Conservation (phyloP, 2,797 vertebrate species). For the Rhinichthys osculus region DNA sequence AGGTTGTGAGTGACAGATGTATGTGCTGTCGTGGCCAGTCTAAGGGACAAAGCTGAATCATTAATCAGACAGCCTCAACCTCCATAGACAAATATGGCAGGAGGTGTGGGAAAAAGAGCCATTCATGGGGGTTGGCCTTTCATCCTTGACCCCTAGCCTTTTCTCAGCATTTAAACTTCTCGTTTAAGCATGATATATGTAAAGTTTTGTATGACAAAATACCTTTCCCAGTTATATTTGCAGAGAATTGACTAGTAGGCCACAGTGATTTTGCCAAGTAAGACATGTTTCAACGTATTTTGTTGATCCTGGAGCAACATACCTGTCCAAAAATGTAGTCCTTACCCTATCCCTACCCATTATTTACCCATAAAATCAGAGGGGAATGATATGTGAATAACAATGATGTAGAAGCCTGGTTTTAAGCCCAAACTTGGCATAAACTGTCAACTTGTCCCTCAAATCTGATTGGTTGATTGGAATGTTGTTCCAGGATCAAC, state of each 20-base stretch:
- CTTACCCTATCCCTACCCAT: neutral
- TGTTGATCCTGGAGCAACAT: neutral
- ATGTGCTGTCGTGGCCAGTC: conserved; percentile 68
- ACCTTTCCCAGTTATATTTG: neutral
- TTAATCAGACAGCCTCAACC: conserved; percentile 72
- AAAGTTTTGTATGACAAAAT: neutral
- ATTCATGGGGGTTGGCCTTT: conserved; percentile 11
- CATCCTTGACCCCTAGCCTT: conserved; percentile 15
- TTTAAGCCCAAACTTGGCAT: neutral
- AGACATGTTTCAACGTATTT: neutral
- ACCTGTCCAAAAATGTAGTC: neutral
- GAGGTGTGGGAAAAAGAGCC: conserved; percentile 34
- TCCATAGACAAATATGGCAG: conserved; percentile 45
- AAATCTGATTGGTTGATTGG: neutral
- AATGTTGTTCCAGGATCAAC: neutral
- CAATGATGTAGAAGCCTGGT: neutral
- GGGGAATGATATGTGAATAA: neutral
- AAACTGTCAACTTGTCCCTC: too few species aligned
- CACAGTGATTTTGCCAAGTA: neutral
- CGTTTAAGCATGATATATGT: neutral
- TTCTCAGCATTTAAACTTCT: conserved; percentile 18
- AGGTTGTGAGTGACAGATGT: conserved; percentile 77
- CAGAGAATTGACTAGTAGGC: neutral
- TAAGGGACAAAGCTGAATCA: conserved; percentile 69
- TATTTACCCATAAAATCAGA: neutral